Conservation (phyloP, 2,797 vertebrate genomes). For the Rhinella marina region DNA sequence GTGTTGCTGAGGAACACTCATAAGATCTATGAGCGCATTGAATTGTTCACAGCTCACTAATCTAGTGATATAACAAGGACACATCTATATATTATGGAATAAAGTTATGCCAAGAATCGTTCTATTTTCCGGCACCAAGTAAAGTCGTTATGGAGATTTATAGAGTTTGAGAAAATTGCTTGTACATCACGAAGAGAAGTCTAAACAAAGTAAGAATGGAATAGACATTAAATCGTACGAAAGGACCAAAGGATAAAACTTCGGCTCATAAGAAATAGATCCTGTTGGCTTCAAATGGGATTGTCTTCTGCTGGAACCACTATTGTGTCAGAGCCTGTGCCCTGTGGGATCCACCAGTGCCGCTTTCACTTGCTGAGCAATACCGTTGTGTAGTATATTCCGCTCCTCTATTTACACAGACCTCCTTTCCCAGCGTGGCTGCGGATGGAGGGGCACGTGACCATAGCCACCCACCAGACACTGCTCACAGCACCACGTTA, state of each 20-base stretch:
- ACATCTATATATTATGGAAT: neutral
- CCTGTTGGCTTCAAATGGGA: neutral
- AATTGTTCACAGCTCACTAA: neutral
- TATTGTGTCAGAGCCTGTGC: neutral
- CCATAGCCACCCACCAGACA: too few species aligned
- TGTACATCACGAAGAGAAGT: neutral
- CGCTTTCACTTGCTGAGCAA: too few species aligned
- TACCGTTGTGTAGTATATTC: too few species aligned
- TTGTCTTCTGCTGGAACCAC: neutral
- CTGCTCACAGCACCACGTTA: too few species aligned
- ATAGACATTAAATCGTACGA: neutral
- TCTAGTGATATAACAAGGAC: neutral
- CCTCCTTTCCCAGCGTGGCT: too few species aligned
- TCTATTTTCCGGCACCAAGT: neutral
- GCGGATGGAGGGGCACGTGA: too few species aligned
- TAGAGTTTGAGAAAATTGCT: slow-evolving; percentile 1
- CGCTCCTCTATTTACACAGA: too few species aligned
- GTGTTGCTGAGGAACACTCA: neutral
- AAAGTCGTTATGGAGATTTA: neutral
- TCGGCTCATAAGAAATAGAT: neutral
- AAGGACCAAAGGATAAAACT: neutral
- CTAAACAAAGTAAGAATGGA: neutral
- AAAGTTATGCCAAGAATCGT: neutral
- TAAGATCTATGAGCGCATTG: neutral
- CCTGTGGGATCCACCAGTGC: too few species aligned